Evolutionary conservation across 2,797 vertebrate genomes (phyloP).

Genomic region (Gymnothorax javanicus): DNA sequence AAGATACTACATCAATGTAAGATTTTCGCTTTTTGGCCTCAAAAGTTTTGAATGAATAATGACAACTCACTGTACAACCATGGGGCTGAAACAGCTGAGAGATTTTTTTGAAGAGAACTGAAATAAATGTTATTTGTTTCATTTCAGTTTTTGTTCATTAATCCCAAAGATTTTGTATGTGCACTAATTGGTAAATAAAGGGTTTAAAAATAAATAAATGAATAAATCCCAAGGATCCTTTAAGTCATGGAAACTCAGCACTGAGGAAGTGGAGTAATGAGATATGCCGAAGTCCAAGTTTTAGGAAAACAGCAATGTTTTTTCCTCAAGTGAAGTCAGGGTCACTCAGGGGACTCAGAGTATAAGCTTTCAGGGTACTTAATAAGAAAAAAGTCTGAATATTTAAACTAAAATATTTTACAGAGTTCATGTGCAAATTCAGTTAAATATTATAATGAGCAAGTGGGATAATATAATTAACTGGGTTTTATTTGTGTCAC

Average conservation of each 20-base stretch:
- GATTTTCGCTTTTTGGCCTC: background rate
- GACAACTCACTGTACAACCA: background rate
- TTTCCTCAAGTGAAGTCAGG: background rate
- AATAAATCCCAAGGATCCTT: slow-evolving; percentile 4
- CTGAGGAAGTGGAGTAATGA: background rate
- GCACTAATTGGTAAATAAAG: too few relatives aligned
- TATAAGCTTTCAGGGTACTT: background rate
- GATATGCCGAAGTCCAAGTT: slow-evolving; percentile 1
- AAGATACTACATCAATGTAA: too few relatives aligned
- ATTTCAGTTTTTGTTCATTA: background rate
- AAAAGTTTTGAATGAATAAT: background rate
- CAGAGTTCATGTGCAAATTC: background rate
- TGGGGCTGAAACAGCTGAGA: background rate
- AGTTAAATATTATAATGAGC: background rate
- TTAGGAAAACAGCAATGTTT: background rate
- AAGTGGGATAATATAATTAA: background rate
- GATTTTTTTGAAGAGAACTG: background rate
- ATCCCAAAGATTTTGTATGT: slow-evolving; percentile 1
- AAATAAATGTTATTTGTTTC: background rate
- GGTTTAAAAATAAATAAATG: too few relatives aligned
- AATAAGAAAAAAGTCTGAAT: background rate
- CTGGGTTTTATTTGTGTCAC: background rate
- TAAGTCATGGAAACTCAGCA: background rate
- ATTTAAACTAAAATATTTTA: background rate
- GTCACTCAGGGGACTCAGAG: background rate